These are phyloP conservation scores for Lepisosteus osseus DNA, from an alignment of 2,113 vertebrate genomes.

Conservation along the genomic window DNA sequence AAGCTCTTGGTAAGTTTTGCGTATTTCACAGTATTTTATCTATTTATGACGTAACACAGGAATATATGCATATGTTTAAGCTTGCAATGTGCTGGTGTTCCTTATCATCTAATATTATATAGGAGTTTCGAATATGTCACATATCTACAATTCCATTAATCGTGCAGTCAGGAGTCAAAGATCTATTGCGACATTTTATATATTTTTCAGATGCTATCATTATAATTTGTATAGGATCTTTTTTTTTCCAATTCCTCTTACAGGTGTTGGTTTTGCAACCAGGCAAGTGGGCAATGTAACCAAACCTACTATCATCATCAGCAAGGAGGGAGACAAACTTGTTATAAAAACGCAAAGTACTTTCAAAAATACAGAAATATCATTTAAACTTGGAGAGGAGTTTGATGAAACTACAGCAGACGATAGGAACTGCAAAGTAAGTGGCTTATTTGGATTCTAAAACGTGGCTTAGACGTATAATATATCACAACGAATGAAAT, in stretches of 20 bases:
- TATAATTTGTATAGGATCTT: no score
- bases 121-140: no score
- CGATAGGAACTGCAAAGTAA: slow-evolving; percentile 89
- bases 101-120: no score
- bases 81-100: no score
- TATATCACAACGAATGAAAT: neutral
- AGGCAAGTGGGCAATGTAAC: slow-evolving; percentile 88
- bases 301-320: slow-evolving; percentile 87
- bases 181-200: no score
- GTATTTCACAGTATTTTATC: neutral
- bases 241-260: neutral
- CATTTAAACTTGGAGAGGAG: slow-evolving; percentile 87
- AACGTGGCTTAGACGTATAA: neutral
- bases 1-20: slow-evolving; percentile 77
- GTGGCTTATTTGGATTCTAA: slow-evolving; percentile 25
- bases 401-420: slow-evolving; percentile 87
- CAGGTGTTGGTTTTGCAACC: slow-evolving; percentile 87
- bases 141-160: no score
- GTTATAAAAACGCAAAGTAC: slow-evolving; percentile 80
- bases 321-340: slow-evolving; percentile 82
- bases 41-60: neutral
- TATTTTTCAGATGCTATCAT: no score
- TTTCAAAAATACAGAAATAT: slow-evolving; percentile 89
- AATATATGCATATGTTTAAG: neutral
- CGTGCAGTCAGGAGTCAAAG: no score